phyloP scores from a whole-genome alignment of 2,113 vertebrate genomes.

The Leuciscus idus region DNA sequence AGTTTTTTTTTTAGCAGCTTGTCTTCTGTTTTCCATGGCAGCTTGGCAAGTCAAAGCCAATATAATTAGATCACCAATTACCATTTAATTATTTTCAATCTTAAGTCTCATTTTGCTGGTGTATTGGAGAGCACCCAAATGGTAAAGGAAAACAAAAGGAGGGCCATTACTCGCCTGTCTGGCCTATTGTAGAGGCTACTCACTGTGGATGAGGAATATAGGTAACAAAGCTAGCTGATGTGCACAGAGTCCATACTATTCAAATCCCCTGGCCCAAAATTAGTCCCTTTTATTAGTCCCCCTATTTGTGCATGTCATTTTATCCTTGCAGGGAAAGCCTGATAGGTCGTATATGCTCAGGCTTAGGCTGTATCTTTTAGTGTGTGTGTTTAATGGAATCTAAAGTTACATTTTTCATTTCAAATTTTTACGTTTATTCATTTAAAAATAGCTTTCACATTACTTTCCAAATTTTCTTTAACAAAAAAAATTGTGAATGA shows the following conservation, averaged over 20 bases:
- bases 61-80: conserved; percentile 86
- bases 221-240: conserved; percentile 76
- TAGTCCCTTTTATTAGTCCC: neutral
- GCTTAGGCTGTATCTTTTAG: too few species aligned
- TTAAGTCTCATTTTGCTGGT: conserved; percentile 79
- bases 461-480: neutral
- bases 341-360: neutral
- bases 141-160: conserved; percentile 74
- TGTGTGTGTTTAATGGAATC: too few species aligned
- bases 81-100: conserved; percentile 83
- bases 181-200: conserved; percentile 72
- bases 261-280: neutral
- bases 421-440: too few species aligned
- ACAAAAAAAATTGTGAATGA: neutral
- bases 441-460: neutral
- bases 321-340: neutral
- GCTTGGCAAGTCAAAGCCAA: conserved; percentile 78
- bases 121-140: conserved; percentile 76
- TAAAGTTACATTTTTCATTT: too few species aligned
- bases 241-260: conserved; percentile 47
- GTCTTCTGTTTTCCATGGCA: conserved; percentile 70
- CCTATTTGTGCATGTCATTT: neutral
- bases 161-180: conserved; percentile 75
- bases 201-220: conserved; percentile 73
- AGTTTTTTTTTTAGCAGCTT: conserved; percentile 62